These are phyloP conservation scores for Eurytoma californica DNA, from an alignment of 2,888 invertebrate genomes.

Conservation along the genomic window DNA sequence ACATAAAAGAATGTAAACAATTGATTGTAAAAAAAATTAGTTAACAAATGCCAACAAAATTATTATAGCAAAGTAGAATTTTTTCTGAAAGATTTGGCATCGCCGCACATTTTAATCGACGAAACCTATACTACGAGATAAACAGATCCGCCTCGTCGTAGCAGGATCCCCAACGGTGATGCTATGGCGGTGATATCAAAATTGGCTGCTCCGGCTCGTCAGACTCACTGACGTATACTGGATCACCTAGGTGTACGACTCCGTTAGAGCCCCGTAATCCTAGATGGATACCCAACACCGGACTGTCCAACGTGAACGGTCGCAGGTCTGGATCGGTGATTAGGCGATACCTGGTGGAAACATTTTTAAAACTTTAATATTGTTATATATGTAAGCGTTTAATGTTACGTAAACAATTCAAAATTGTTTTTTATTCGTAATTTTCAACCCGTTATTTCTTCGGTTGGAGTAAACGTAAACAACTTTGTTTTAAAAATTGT, in stretches of 20 bases:
- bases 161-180: constrained; percentile 71
- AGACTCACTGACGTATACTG: constrained; percentile 75
- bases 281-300: constrained; percentile 77
- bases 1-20: too few species aligned
- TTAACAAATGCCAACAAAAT: too few species aligned
- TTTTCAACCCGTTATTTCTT: too few species aligned
- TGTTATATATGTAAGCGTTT: too few species aligned
- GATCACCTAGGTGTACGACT: constrained; percentile 75
- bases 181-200: constrained; percentile 67
- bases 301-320: constrained; percentile 71
- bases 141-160: constrained; percentile 60
- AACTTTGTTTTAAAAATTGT: too few species aligned
- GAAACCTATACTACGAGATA: constrained; percentile 1
- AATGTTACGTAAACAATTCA: too few species aligned
- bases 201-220: constrained; percentile 58
- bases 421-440: too few species aligned
- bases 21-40: too few species aligned
- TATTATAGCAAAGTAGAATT: background rate
- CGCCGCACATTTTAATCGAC: too few species aligned
- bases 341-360: constrained; percentile 75
- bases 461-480: too few species aligned
- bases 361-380: background rate
- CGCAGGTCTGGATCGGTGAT: constrained; percentile 69
- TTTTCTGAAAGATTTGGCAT: too few species aligned
- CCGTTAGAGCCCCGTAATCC: constrained; percentile 74